Base-by-base conservation (phyloP, 2,797 vertebrate genomes). In the Nothura maculosa region DNA sequence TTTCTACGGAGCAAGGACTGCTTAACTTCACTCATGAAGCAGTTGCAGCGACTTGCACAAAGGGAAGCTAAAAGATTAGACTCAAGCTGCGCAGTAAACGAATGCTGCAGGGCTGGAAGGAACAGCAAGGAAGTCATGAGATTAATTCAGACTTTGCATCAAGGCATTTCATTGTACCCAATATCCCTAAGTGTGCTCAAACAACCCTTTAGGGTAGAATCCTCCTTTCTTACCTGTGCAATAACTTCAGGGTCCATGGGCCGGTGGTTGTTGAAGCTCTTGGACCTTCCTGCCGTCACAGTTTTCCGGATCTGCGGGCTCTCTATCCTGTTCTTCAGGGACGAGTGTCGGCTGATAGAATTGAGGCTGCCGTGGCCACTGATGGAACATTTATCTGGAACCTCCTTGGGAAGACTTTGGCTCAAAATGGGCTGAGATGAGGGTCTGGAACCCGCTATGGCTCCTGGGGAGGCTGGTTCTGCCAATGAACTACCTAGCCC, bases 261-360 rank as follows among this genome's bases (percentile, higher is more conserved):
- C 81, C 99, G 98, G 93, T 99, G 99, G 98, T 99, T 99, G 98
- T 99, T 99, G 98, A 99, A 99, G 98, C 99, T 99, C 98, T 99
- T 99, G 75, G 99, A 99, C 93, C 99, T 98, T 38, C 99, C 99
- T 1, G 99, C 99, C 2, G 98, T 96, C 60, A 98, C 98, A 0
- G 98, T 97, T 96, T 99, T 99, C 66, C 98, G 98, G 79, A 99
- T 93, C 97, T 99, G 99, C 1, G 99, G 99, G 95, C 99, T 99
- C 74, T 99, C 99, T 93, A 99, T 98, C 96, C 99, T 98, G 96
- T 98, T 98, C 97, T 99, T 99, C 38, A 99, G 98, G 27, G 99
- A 99, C 1, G 99, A 99, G 96, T 99, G 99, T 24, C 99, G 98
- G 90, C 99, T 99, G 97, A 99, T 98, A 11, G 99, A 99, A 96